Conservation (phyloP, 2,797 vertebrate genomes). For the Ctenosaura bakeri region DNA sequence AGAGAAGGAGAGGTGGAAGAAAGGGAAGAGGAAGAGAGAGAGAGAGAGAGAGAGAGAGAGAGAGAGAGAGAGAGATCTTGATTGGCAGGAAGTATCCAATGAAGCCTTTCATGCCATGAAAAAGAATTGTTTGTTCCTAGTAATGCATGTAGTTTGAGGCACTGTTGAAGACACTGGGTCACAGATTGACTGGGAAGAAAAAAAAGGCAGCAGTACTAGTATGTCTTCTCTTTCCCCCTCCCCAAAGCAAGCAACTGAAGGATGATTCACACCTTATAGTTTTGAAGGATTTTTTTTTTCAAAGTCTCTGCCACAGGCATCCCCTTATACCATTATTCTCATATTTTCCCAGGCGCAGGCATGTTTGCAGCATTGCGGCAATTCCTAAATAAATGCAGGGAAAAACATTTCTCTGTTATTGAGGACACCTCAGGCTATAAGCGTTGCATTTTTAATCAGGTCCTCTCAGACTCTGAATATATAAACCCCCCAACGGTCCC, state of each 20-base stretch:
- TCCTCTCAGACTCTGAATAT: constrained; percentile 20
- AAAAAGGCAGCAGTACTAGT: neutral
- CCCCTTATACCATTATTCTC: neutral
- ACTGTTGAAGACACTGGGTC: neutral
- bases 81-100: neutral
- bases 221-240: neutral
- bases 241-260: neutral
- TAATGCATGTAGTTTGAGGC: neutral
- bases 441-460: constrained; percentile 3
- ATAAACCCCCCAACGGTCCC: constrained; percentile 7
- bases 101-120: neutral
- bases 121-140: neutral
- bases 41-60: too few relatives aligned
- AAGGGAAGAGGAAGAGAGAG: too few relatives aligned
- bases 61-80: neutral
- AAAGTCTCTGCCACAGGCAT: neutral
- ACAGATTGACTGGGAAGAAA: too few relatives aligned
- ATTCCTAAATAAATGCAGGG: constrained; percentile 15
- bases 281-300: neutral
- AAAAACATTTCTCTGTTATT: neutral
- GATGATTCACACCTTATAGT: neutral
- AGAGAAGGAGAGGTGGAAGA: too few relatives aligned
- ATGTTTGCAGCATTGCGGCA: neutral
- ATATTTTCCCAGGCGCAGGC: constrained; percentile 6
- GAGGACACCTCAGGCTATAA: constrained; percentile 23